Conservation (phyloP, 1,140 invertebrate species). For the Diorhabda elongata region DNA sequence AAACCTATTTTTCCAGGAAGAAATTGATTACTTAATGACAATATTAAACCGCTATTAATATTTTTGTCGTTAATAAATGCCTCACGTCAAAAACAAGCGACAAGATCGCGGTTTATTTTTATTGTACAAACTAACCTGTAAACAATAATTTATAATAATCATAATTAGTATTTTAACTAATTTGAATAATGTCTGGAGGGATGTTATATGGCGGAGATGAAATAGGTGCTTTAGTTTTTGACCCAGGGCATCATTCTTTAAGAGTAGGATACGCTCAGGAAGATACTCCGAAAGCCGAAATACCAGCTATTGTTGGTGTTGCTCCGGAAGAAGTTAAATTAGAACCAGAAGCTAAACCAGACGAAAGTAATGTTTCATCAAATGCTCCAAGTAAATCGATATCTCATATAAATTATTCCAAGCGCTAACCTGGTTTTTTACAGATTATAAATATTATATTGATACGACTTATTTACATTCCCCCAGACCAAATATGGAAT, state of each 20-base stretch:
- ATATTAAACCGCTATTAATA: too few relatives aligned
- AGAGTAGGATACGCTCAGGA: constrained; percentile 88
- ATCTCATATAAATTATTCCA: too few relatives aligned
- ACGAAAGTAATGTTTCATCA: constrained; percentile 44
- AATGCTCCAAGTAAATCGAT: constrained; percentile 50
- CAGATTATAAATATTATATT: constrained; percentile 71
- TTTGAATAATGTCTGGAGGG: constrained; percentile 46
- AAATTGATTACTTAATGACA: too few relatives aligned
- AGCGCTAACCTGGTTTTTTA: constrained; percentile 11
- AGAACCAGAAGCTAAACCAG: constrained; percentile 60
- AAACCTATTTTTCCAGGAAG: too few relatives aligned
- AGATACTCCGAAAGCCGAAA: constrained; percentile 89
- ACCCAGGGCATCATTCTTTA: constrained; percentile 87
- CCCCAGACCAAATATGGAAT: constrained; percentile 79
- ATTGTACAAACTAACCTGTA: too few relatives aligned
- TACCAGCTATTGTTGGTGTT: constrained; percentile 79
- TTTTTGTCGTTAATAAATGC: too few relatives aligned
- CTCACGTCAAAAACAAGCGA: too few relatives aligned
- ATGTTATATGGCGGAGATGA: constrained; percentile 91
- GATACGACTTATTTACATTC: constrained; percentile 86
- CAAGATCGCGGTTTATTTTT: too few relatives aligned
- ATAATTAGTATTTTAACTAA: too few relatives aligned
- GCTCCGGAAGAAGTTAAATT: constrained; percentile 58
- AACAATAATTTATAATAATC: too few relatives aligned
- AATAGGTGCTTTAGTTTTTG: constrained; percentile 96